phyloP scores from a whole-genome alignment of 2,888 invertebrate genomes.

The Germaria angustata region DNA sequence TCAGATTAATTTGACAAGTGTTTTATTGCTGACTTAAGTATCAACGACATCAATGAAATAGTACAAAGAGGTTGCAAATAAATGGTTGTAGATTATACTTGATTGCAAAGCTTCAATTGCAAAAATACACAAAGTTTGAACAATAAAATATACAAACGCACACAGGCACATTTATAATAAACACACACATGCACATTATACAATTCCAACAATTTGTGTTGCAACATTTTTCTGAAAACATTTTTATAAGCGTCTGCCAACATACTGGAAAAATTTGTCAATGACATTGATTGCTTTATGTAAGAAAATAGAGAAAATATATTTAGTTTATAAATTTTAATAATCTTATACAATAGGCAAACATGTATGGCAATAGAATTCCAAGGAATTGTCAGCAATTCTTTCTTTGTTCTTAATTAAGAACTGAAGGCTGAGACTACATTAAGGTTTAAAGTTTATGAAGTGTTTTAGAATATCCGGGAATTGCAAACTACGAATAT shows the following conservation, averaged over 20 bases:
- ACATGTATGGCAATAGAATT: no score
- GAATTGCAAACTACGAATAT: no score
- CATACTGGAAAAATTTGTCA: constrained; percentile 16
- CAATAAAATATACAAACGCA: neutral
- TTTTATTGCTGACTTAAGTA: constrained; percentile 37
- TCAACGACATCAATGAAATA: neutral
- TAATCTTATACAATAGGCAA: no score
- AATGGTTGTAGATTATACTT: constrained; percentile 14
- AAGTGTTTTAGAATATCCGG: no score
- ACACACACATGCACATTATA: neutral
- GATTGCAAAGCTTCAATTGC: constrained; percentile 12
- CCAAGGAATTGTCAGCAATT: no score
- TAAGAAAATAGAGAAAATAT: neutral
- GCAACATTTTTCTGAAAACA: neutral
- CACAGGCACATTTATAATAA: neutral
- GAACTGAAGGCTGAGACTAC: no score
- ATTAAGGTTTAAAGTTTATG: no score
- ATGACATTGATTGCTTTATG: constrained; percentile 44
- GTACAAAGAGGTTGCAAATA: neutral
- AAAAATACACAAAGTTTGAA: neutral
- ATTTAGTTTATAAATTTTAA: no score
- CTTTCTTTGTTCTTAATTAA: no score
- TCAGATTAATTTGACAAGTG: constrained; percentile 42
- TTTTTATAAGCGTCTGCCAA: neutral
- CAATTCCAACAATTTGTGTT: neutral